A percentile compares a stretch with the other conserved stretches of the same genome.
These are phyloP conservation scores for Drosophila longiperda DNA, from an alignment of 2,888 invertebrate genomes.

Conservation along the genomic window DNA sequence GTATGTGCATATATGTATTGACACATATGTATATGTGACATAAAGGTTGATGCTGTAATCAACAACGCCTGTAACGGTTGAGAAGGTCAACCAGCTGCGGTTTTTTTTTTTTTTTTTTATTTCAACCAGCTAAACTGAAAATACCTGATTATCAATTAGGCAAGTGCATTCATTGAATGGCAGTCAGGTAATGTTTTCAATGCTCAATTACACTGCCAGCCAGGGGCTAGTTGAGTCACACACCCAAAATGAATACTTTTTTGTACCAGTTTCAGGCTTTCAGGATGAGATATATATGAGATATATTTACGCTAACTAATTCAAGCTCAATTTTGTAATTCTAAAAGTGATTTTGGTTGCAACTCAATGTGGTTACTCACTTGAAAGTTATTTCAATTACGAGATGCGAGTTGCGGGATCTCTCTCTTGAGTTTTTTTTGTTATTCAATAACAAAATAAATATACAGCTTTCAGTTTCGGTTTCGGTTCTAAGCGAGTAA, in stretches of 20 bases:
- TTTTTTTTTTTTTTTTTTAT: conserved; percentile 23
- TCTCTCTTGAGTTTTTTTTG: neutral
- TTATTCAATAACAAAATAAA: neutral
- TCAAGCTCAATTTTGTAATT: conserved; percentile 6
- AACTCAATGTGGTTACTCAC: conserved; percentile 19
- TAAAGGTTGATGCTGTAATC: conserved; percentile 68
- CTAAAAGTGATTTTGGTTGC: conserved; percentile 2
- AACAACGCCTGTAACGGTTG: conserved; percentile 67
- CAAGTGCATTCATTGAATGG: conserved; percentile 51
- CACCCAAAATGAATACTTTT: neutral
- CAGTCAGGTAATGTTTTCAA: conserved; percentile 30
- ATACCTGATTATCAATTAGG: conserved; percentile 61
- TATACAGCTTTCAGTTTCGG: conserved; percentile 49
- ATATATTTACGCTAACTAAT: neutral
- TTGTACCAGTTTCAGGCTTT: neutral
- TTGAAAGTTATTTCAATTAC: conserved; percentile 23
- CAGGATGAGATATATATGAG: neutral
- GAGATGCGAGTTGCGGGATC: conserved; percentile 5
- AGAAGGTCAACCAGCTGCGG: conserved; percentile 76
- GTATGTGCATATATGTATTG: conserved; percentile 29
- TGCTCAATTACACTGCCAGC: conserved; percentile 11
- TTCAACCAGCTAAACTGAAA: conserved; percentile 2
- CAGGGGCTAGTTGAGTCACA: conserved; percentile 1
- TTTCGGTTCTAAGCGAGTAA: conserved; percentile 55
- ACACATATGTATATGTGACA: conserved; percentile 51